A percentile compares a stretch with the other conserved stretches of the same genome.
These are phyloP conservation scores for Dryobota labecula DNA, from an alignment of 2,888 invertebrate species.

Conservation along the genomic window DNA sequence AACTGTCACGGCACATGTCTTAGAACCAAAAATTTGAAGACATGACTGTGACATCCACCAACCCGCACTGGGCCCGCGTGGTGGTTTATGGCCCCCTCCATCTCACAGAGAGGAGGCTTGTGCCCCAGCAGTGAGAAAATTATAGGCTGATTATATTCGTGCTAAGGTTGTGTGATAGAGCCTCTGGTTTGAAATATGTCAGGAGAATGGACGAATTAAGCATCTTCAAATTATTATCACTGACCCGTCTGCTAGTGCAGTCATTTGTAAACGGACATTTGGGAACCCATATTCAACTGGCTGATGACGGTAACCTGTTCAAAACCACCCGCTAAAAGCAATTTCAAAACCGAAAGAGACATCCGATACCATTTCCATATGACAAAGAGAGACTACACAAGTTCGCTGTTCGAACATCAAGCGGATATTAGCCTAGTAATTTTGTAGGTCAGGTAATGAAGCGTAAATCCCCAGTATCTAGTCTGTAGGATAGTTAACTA, in stretches of 20 bases:
- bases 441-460: conserved; percentile 54
- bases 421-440: conserved; percentile 45
- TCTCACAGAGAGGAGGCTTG: no score
- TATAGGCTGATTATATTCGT: no score
- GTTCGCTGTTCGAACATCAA: conserved; percentile 18
- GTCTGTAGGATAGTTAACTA: conserved; percentile 27
- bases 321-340: conserved; percentile 1
- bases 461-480: conserved; percentile 31
- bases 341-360: conserved; percentile 23
- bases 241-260: background rate
- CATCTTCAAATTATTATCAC: background rate
- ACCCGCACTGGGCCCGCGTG: no score
- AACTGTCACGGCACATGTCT: no score
- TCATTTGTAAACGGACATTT: background rate
- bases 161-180: background rate
- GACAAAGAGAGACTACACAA: conserved; percentile 5
- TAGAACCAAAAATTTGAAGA: no score
- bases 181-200: background rate
- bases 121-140: no score
- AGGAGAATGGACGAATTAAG: background rate
- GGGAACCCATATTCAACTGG: background rate
- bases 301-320: background rate
- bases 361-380: background rate
- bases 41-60: no score
- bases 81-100: no score